Base-by-base conservation (phyloP, 1,140 invertebrate species). In the Drosophila bocqueti region DNA sequence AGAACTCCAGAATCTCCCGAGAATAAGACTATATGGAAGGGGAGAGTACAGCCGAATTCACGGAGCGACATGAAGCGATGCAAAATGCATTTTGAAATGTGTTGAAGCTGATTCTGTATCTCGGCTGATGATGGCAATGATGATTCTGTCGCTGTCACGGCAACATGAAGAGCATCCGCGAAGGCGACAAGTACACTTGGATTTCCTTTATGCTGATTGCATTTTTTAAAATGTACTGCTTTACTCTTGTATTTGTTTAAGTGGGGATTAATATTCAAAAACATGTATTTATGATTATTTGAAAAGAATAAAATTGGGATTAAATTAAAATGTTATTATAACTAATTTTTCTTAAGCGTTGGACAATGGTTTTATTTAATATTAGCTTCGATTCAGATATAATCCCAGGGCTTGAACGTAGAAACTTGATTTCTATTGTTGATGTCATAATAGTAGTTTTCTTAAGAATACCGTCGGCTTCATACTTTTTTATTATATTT, bases 71-170 rank as follows among this genome's bases (percentile, higher is more conserved):
- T 74, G 77, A 71, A 66, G 78, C 73, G 77, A 61, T 79, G 81
- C 81, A 81, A 90, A 89, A 81, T 68, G 67, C 85, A 89, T 79
- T 84, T 67, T 90, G 81, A 81, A 74, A 68, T 81, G 69, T 63
- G 61, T 29, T 62, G 58, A 24, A 40, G 60, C 59, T 68, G 65
- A 34, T 64, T 68, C n/a, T 46, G 49, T 46, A 66, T 66, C 60
- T 63, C 50, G 57, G 34, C 62, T 85, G 79, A 63, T 86, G 74
- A 71, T 57, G 36, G 29, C 36, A 62, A 79, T 73, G 63, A 79
- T 72, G 65, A 74, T 43, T 66, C 58, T 71, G 76, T 52, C 47
- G 49, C 52, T 50, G 79, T 42, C 54, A 49, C 34, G 55, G 24
- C 46, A 60, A 63, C 59, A 59, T 47, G 57, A 81, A 65, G 64